A percentile compares a stretch with the other conserved stretches of the same genome.
phyloP scores from a whole-genome alignment of 2,113 vertebrate species.

The Chloropsis cyanopogon region DNA sequence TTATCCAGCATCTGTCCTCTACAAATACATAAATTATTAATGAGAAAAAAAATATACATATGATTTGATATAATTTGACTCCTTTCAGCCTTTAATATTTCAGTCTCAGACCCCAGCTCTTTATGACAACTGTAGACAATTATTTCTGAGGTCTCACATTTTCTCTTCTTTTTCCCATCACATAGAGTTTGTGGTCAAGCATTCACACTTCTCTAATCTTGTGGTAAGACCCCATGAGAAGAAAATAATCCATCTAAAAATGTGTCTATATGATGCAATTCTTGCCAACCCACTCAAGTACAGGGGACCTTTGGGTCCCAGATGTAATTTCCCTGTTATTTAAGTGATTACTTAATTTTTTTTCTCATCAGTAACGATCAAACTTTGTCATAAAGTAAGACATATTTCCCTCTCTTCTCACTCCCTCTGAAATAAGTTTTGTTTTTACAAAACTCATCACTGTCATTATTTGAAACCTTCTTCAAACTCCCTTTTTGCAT shows the following conservation, averaged over 20 bases:
- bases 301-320: background rate
- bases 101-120: background rate
- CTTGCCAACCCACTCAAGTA: background rate
- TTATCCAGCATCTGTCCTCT: background rate
- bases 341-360: background rate
- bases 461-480: background rate
- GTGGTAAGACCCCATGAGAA: background rate
- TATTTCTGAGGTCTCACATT: background rate
- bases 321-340: background rate
- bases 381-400: background rate
- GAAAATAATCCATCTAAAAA: background rate
- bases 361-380: background rate
- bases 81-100: background rate
- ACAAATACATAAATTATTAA: background rate
- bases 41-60: background rate
- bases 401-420: background rate
- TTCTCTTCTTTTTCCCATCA: background rate
- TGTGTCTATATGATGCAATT: background rate
- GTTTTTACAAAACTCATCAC: background rate
- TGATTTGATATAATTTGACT: background rate
- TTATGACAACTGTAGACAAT: background rate
- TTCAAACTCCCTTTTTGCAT: background rate
- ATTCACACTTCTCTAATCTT: background rate
- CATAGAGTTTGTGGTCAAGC: fast-evolving
- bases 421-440: background rate